Evolutionary conservation across 2,888 invertebrate genomes (phyloP).

Genomic region (Merodon equestris): DNA sequence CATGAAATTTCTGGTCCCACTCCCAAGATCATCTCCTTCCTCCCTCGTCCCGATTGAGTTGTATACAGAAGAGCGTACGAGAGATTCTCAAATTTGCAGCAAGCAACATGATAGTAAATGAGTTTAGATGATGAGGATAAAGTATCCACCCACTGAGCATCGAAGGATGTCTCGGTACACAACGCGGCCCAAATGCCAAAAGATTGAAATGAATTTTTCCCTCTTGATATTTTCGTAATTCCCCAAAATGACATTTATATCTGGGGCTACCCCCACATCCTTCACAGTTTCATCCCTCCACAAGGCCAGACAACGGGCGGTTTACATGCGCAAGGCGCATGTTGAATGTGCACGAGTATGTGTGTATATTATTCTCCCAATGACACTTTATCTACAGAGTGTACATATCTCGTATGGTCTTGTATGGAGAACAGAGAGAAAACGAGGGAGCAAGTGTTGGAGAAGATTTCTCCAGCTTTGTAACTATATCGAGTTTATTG

Average conservation of each 20-base stretch:
- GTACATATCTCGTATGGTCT: constrained; percentile 1
- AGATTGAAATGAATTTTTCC: constrained; percentile 66
- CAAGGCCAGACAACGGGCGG: background rate
- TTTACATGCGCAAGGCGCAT: constrained; percentile 36
- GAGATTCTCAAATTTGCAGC: no score
- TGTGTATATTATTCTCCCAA: constrained; percentile 14
- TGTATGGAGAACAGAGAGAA: no score
- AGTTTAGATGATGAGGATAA: constrained; percentile 62
- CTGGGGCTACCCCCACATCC: constrained; percentile 16
- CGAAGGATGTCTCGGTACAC: background rate
- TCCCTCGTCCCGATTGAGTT: no score
- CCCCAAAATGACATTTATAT: constrained; percentile 59
- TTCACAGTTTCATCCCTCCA: background rate
- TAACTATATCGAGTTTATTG: constrained; percentile 41
- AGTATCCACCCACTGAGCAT: constrained; percentile 24
- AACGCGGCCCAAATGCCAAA: constrained; percentile 44
- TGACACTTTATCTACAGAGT: constrained; percentile 20
- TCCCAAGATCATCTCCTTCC: no score
- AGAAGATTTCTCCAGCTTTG: no score
- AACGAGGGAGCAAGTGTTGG: no score
- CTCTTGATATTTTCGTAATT: constrained; percentile 62
- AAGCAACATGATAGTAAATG: constrained; percentile 44
- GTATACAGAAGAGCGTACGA: no score
- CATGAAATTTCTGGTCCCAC: constrained; percentile 52
- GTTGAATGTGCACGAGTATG: constrained; percentile 24